Evolutionary conservation across 2,888 invertebrate species (phyloP).

Genomic region (Pyrochroa serraticornis): DNA sequence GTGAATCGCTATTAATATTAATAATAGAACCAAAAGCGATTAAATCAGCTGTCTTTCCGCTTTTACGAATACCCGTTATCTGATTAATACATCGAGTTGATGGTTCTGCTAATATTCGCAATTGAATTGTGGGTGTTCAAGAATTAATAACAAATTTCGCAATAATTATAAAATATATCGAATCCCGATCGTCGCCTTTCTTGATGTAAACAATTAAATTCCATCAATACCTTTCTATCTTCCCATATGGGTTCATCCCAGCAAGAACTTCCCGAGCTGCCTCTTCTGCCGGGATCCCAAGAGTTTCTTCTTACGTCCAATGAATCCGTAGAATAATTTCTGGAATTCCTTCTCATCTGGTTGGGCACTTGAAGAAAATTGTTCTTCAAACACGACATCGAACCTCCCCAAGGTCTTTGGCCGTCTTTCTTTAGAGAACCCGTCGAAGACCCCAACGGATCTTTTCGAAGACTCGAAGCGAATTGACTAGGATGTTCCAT

Average conservation of each 20-base stretch:
- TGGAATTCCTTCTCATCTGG: constrained; percentile 61
- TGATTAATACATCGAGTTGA: too few relatives aligned
- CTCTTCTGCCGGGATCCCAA: constrained; percentile 72
- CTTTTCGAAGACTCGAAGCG: constrained; percentile 69
- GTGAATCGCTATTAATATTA: too few relatives aligned
- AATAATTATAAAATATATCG: too few relatives aligned
- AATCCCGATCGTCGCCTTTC: too few relatives aligned
- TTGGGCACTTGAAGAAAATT: constrained; percentile 59
- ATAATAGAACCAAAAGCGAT: too few relatives aligned
- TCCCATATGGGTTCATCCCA: constrained; percentile 68
- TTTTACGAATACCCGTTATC: too few relatives aligned
- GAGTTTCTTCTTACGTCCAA: constrained; percentile 71
- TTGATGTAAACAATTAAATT: not conserved
- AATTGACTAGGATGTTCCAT: constrained; percentile 75
- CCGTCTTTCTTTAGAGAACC: constrained; percentile 51
- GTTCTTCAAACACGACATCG: constrained; percentile 44
- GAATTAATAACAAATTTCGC: too few relatives aligned
- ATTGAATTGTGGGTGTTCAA: too few relatives aligned
- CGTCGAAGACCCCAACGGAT: constrained; percentile 52
- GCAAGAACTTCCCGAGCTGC: constrained; percentile 66
- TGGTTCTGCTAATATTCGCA: too few relatives aligned
- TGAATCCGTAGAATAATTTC: constrained; percentile 72
- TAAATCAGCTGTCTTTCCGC: too few relatives aligned
- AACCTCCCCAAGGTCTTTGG: constrained; percentile 40
- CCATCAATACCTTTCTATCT: constrained; percentile 57